Evolutionary conservation across 2,797 vertebrate species (phyloP), one percentile per base, ranked within the genome.

Genomic region (Tadarida brasiliensis): DNA sequence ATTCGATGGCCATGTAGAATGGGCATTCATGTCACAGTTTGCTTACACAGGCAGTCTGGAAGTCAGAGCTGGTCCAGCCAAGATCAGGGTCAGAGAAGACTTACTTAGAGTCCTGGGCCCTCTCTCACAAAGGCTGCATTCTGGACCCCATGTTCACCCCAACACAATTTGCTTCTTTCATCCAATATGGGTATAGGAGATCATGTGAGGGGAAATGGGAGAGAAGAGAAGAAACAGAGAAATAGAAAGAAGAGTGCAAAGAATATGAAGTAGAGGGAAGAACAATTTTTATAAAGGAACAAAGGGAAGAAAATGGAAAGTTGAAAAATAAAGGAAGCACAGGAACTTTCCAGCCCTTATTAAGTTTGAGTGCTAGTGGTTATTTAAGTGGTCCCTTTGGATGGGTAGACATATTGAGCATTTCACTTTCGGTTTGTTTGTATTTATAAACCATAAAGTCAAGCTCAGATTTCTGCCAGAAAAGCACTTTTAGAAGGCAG

Each of bases 391-490:
- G 86, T 28, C 91, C 84, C 89, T 96, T 90, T 96, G 77, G 90
- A 89, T 63, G 76, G n/a, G 84, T 74, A 11, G 59, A 94, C 67
- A 39, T 0, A 0, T 68, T 12, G 94, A 88, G 67, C 81, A 0
- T 47, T 49, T 89, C 87, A 84, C 83, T 96, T 94, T 63, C 78
- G 82, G 87, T 93, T 96, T 86, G 54, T 87, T 97, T 91, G 4
- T 59, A 35, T 61, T 97, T 97, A 94, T 97, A 68, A 90, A 19
- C 85, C 90, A 14, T 1, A 7, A 96, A 97, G 73, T 89, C 0
- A 15, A 65, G 95, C 83, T 92, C 97, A 94, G 94, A 96, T 94
- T 97, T 95, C 96, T 97, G 95, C 97, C 86, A 74, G 89, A 97
- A 91, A 70, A 76, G 77, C 96, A 94, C 73, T 54, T 98, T 96